Conservation (phyloP, 2,797 vertebrate genomes). For the Propithecus perrieri region DNA sequence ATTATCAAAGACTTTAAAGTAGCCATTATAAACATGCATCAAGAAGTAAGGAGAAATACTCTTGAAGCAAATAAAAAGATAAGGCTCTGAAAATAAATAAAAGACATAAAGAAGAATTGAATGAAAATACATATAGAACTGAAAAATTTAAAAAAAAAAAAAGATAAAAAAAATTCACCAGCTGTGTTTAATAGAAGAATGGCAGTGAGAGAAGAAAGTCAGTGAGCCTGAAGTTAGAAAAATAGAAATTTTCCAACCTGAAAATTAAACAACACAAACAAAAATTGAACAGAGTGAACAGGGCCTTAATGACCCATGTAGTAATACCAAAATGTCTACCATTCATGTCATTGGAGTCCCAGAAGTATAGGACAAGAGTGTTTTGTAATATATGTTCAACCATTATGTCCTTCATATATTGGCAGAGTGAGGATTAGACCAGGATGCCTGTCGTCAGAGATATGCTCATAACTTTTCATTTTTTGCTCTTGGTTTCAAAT, state of each 20-base stretch:
- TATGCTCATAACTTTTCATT: neutral
- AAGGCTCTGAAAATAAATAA: neutral
- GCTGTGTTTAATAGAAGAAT: neutral
- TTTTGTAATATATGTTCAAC: neutral
- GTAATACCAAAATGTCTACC: neutral
- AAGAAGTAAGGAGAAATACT: neutral
- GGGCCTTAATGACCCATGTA: neutral
- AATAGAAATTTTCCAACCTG: neutral
- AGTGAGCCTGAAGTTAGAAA: neutral
- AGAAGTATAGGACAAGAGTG: neutral
- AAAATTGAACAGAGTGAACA: neutral
- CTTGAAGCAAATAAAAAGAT: constrained; percentile 23
- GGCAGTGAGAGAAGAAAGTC: neutral
- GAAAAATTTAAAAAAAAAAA: neutral
- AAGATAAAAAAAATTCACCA: neutral
- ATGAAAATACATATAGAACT: neutral
- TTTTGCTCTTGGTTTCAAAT: neutral
- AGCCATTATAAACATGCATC: neutral
- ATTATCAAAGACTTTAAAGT: constrained; percentile 6
- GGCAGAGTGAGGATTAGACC: neutral
- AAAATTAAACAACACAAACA: neutral
- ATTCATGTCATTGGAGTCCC: neutral
- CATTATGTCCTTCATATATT: neutral
- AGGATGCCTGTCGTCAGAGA: neutral
- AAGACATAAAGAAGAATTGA: neutral